Conservation (phyloP, 1,140 invertebrate genomes). For the Stratiolaelaps scimitus region DNA sequence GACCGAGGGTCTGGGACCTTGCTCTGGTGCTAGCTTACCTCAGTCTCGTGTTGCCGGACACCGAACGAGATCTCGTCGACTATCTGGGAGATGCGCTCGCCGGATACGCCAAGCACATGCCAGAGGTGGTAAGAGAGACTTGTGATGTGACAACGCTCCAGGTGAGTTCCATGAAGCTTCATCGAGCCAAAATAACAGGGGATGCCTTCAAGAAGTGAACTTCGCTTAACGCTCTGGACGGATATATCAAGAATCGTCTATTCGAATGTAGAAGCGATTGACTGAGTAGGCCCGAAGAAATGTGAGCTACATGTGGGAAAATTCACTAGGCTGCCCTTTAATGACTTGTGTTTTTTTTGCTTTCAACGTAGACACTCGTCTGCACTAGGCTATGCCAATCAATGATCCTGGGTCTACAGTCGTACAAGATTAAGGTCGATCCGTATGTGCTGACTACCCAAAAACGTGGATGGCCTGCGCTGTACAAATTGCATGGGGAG, state of each 20-base stretch:
- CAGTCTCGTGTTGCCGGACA: not conserved
- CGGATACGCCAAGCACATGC: not conserved
- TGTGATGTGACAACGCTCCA: too few species aligned
- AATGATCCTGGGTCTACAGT: not conserved
- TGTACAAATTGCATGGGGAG: not conserved
- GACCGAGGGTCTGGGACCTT: slow-evolving; percentile 33
- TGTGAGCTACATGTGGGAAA: too few species aligned
- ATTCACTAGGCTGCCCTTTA: too few species aligned
- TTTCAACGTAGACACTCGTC: not conserved
- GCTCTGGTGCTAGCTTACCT: slow-evolving; percentile 32
- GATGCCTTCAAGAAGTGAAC: not conserved
- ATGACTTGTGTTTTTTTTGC: not conserved
- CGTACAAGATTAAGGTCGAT: not conserved
- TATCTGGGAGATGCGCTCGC: not conserved
- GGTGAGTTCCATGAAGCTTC: too few species aligned
- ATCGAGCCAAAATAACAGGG: not conserved
- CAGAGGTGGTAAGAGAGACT: slow-evolving; percentile 1
- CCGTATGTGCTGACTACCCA: slow-evolving; percentile 11
- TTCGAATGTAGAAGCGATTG: too few species aligned
- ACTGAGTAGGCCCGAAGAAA: too few species aligned
- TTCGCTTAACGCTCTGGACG: too few species aligned
- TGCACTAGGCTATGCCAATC: slow-evolving; percentile 9
- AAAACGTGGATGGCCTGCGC: not conserved
- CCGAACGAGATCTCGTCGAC: slow-evolving; percentile 1
- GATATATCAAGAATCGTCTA: too few species aligned